Percentiles rank a stretch among this genome's conserved stretches.
These are phyloP conservation scores for Sinodicranocentrus sp. DNA, from an alignment of 2,888 invertebrate genomes.

Conservation along the genomic window DNA sequence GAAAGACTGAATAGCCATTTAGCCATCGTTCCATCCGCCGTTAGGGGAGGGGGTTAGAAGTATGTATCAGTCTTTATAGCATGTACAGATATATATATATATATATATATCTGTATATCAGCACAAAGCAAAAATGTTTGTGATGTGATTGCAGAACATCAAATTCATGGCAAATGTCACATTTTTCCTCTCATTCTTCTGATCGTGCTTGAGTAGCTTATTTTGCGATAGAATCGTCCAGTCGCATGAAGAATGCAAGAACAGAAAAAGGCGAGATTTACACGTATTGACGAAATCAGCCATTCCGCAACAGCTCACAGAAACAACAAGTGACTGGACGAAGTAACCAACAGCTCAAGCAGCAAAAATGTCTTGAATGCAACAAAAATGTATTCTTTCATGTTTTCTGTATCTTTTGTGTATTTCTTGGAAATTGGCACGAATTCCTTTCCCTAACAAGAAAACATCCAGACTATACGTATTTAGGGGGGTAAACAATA, in stretches of 20 bases:
- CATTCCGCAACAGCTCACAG: conserved; percentile 21
- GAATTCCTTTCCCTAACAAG: conserved; percentile 15
- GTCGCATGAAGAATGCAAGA: not conserved
- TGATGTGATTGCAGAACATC: not conserved
- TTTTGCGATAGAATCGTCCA: conserved; percentile 29
- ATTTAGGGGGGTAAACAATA: too few relatives aligned
- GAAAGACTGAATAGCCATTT: not conserved
- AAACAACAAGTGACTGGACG: conserved; percentile 43
- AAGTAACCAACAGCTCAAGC: not conserved
- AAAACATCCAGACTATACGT: too few relatives aligned
- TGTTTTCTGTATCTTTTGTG: not conserved
- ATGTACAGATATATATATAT: too few relatives aligned
- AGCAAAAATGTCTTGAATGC: conserved; percentile 40
- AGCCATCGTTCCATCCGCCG: too few relatives aligned
- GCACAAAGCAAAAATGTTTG: too few relatives aligned
- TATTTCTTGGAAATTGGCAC: conserved; percentile 15
- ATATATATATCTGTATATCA: too few relatives aligned
- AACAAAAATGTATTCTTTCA: conserved; percentile 17
- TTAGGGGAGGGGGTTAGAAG: too few relatives aligned
- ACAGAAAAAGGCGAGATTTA: not conserved
- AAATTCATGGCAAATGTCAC: conserved; percentile 7
- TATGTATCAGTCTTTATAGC: too few relatives aligned
- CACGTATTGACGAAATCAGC: conserved; percentile 18
- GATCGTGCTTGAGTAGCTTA: conserved; percentile 60
- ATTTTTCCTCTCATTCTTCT: not conserved